Base-by-base conservation (phyloP, 2,888 invertebrate genomes). In the Temnothorax ravouxi region DNA sequence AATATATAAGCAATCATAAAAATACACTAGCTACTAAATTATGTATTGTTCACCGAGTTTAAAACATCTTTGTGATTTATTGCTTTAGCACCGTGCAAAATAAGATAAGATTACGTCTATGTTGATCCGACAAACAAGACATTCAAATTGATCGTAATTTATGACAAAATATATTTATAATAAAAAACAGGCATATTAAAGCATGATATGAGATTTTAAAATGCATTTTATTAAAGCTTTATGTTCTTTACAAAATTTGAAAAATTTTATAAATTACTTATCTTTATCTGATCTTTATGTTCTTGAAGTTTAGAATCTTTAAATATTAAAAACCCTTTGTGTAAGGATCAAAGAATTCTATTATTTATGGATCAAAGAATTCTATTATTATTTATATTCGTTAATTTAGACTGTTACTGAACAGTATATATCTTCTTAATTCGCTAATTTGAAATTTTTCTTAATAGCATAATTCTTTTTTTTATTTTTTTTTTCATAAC, bases 1-100 rank as follows among this genome's bases (percentile, higher is more conserved):
- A n/a, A n/a, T n/a, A n/a, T n/a, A n/a, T n/a, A 67, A 66, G 41
- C 54, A 67, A 67, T 67, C 54, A n/a, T 77, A 77, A 77, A 77
- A 77, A 54, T 41, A 54, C 13, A 34, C 11, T n/a, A n/a, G 54
- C 67, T 66, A 44, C n/a, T 52, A n/a, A 77, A 77, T 8, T 67
- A 67, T 41, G 4, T 56, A 44, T 77, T 56, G 44, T 67, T 44
- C 44, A 67, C n/a, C 34, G 41, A 77, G 54, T 77, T 54, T 77
- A 29, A 77, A 67, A 56, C 8, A 54, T 67, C 6, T 21, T 67
- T 13, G 15, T 56, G 54, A 66, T 54, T 67, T 52, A 67, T 21
- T 54, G 29, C 25, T 44, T 54, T 25, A 64, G 11, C 18, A 18
- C 8, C n/a, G n/a, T n/a, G n/a, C 13, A 54, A n/a, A 25, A 56